Evolutionary conservation across 2,888 invertebrate genomes (phyloP).

Genomic region (Listrodromus nycthemerus): DNA sequence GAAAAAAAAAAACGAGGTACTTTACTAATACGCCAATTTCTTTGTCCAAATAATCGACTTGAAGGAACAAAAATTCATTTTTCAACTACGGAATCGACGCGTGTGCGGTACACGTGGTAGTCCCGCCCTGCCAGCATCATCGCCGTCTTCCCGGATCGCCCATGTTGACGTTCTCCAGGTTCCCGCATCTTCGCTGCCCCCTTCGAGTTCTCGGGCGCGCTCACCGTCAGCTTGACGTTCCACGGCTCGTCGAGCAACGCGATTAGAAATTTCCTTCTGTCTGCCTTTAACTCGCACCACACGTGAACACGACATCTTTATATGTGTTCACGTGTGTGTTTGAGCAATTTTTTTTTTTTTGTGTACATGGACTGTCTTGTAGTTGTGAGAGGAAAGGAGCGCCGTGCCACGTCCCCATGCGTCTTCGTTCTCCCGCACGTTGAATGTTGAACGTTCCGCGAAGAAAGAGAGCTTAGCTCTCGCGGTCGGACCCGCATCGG

Average conservation of each 20-base stretch:
- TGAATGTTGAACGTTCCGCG: conserved; percentile 44
- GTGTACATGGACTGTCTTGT: conserved; percentile 16
- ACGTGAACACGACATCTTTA: conserved; percentile 15
- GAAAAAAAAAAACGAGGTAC: not conserved
- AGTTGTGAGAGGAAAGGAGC: conserved; percentile 39
- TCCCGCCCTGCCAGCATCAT: conserved; percentile 16
- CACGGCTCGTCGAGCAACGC: conserved; percentile 47
- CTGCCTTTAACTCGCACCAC: not conserved
- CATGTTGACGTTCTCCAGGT: conserved; percentile 45
- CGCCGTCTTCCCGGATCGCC: conserved; percentile 20
- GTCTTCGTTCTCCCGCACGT: conserved; percentile 45
- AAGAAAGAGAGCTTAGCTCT: conserved; percentile 66
- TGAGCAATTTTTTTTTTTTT: not conserved
- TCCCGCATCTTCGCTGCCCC: conserved; percentile 49
- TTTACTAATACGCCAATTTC: not conserved
- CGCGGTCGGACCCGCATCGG: conserved; percentile 71
- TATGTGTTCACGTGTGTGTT: not conserved
- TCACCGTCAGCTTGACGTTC: conserved; percentile 14
- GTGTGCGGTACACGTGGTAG: not conserved
- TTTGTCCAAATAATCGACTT: not conserved
- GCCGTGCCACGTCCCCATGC: conserved; percentile 29
- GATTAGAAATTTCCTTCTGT: conserved; percentile 64
- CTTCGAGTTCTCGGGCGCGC: conserved; percentile 49
- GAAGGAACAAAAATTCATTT: not conserved
- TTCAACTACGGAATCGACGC: not conserved